A percentile compares a stretch with the other conserved stretches of the same genome.
Conservation (phyloP, 2,797 vertebrate genomes). For the Epinephelus awoara region DNA sequence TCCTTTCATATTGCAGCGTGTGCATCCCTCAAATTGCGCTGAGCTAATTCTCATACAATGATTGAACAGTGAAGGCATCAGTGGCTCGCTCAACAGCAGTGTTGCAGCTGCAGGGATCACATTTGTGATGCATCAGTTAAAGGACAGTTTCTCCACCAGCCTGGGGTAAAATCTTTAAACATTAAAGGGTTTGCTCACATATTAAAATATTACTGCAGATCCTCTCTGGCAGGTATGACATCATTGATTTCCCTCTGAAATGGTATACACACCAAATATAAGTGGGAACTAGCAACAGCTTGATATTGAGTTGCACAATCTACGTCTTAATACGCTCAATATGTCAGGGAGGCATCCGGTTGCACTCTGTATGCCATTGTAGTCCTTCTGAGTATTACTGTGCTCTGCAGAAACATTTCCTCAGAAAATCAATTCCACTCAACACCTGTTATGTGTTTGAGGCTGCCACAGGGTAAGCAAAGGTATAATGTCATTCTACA, state of each 20-base stretch:
- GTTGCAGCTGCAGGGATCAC: conserved; percentile 37
- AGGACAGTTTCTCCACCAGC: conserved; percentile 17
- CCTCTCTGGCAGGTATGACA: conserved; percentile 8
- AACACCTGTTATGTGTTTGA: conserved; percentile 63
- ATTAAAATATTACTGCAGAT: conserved; percentile 30
- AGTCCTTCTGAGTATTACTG: conserved; percentile 45
- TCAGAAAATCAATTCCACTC: conserved; percentile 72
- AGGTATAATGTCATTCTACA: conserved; percentile 53
- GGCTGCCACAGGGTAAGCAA: conserved; percentile 52
- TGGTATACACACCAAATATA: background rate
- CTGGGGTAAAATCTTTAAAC: conserved; percentile 21
- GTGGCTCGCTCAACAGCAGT: conserved; percentile 25
- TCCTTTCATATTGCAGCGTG: conserved; percentile 6
- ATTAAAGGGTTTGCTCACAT: conserved; percentile 42
- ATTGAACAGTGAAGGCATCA: conserved; percentile 29
- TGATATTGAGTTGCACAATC: conserved; percentile 18
- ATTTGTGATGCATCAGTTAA: conserved; percentile 43
- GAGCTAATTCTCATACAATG: conserved; percentile 26
- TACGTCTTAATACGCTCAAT: conserved; percentile 36
- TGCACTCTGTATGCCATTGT: conserved; percentile 40
- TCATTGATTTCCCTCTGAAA: conserved; percentile 29
- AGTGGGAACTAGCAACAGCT: conserved; percentile 4
- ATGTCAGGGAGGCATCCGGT: conserved; percentile 25
- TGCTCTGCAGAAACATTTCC: conserved; percentile 62
- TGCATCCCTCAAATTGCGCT: conserved; percentile 18